phyloP scores from a whole-genome alignment of 2,888 invertebrate species.

The Synanthedon tipuliformis region DNA sequence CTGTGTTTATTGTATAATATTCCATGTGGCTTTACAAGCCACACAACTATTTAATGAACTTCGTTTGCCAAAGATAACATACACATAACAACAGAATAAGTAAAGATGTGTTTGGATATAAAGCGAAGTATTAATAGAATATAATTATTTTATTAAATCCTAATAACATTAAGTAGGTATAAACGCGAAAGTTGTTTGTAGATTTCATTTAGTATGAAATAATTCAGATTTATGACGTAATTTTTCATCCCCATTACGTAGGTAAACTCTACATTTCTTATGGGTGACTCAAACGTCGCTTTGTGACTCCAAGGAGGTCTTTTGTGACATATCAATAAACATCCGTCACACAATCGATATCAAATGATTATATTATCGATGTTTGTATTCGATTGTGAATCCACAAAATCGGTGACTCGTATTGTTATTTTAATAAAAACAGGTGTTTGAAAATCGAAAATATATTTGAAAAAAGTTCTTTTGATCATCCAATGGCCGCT shows the following conservation, averaged over 20 bases:
- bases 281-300: slow-evolving; percentile 10
- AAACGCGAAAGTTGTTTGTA: too few relatives aligned
- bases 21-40: slow-evolving; percentile 1
- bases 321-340: slow-evolving; percentile 31
- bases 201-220: too few relatives aligned
- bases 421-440: slow-evolving; percentile 47
- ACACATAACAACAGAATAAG: slow-evolving; percentile 11
- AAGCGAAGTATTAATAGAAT: too few relatives aligned
- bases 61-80: too few relatives aligned
- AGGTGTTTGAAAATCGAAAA: slow-evolving; percentile 44
- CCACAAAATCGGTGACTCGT: slow-evolving; percentile 44
- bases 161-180: too few relatives aligned
- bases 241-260: too few relatives aligned
- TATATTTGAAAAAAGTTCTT: slow-evolving; percentile 31
- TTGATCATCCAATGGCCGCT: slow-evolving; percentile 29
- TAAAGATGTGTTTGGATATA: slow-evolving; percentile 2
- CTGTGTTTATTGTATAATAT: too few relatives aligned
- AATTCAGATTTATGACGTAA: too few relatives aligned
- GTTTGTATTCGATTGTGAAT: slow-evolving; percentile 47
- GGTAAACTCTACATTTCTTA: too few relatives aligned
- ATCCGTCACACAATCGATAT: slow-evolving; percentile 29
- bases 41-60: too few relatives aligned
- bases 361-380: slow-evolving; percentile 61
- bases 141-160: too few relatives aligned
- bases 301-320: slow-evolving; percentile 47